Base-by-base conservation (phyloP, 2,888 invertebrate species). In the Druceiella hillmani region DNA sequence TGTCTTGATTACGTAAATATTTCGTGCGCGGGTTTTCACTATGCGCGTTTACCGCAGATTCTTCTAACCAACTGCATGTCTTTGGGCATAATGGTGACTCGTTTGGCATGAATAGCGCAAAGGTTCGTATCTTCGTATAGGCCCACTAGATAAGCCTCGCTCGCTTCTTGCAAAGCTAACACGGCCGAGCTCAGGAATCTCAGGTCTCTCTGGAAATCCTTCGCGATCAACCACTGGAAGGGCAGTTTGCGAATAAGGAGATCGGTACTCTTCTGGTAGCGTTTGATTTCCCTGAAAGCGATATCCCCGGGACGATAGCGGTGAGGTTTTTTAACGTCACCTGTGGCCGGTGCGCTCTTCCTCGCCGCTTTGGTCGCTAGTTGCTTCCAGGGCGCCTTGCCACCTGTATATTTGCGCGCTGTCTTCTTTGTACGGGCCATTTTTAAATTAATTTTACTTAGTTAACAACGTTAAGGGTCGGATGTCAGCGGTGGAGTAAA, bases 91-190 rank as follows among this genome's bases (percentile, higher is more conserved):
- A n/a, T n/a, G n/a, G n/a, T n/a, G n/a, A n/a, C n/a, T n/a, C n/a
- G n/a, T n/a, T n/a, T n/a, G n/a, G 85, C 85, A 59, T 86, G 86
- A 57, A 86, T 85, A 46, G 84, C 85, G 64, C 83, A 84, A 69
- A 86, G 66, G 62, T 86, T 86, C 48, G 85, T 87, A 64, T 86
- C 85, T 70, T 87, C 85, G 64, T 87, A 86, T 30, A 87, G 67
- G 51, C 85, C 84, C 33, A 84, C 83, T 48, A 85, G 61, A 59
- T 84, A 84, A 11, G 83, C 82, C 59, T 83, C 83, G 41, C 77
- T 75, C 15, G 81, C 80, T 66, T 83, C 82, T 68, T 78, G 59
- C 26, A 61, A 58, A 79, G 79, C 20, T 6, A 9, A 6, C 20
- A 20, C 20, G 9, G 20, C 20, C 5, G 20, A 6, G 9, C 20